Conservation (phyloP, 2,113 vertebrate species). For the Polyodon spathula region DNA sequence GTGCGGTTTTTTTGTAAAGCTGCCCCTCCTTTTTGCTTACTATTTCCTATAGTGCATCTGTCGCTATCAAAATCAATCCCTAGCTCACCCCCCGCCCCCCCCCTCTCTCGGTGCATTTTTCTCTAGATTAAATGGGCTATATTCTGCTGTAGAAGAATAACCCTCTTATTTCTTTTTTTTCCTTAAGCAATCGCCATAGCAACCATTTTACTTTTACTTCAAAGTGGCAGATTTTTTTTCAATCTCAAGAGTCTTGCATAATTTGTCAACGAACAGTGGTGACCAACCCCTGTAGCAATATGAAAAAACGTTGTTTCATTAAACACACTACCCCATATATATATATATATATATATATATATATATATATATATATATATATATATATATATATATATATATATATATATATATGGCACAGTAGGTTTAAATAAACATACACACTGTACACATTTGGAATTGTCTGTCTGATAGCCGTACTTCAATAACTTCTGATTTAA, state of each 20-base stretch:
- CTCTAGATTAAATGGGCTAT: conserved; percentile 23
- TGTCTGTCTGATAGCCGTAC: too few species aligned
- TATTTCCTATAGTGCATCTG: conserved; percentile 55
- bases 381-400: too few species aligned
- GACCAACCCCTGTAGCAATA: too few species aligned
- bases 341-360: too few species aligned
- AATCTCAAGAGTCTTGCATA: conserved; percentile 7
- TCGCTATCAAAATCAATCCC: conserved; percentile 47
- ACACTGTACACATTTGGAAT: too few species aligned
- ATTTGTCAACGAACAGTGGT: conserved; percentile 1
- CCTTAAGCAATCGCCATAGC: conserved; percentile 16
- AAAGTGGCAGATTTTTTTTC: conserved; percentile 2
- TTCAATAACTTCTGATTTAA: too few species aligned
- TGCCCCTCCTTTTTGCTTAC: conserved; percentile 32
- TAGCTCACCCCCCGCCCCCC: conserved; percentile 18
- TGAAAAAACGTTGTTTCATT: too few species aligned
- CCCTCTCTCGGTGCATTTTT: conserved; percentile 36
- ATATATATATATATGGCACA: too few species aligned
- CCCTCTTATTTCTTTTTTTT: conserved; percentile 16
- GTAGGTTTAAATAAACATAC: too few species aligned
- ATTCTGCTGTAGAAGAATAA: conserved; percentile 17
- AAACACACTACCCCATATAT: too few species aligned
- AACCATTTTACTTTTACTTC: conserved; percentile 2
- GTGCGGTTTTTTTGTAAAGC: conserved; percentile 35
- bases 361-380: too few species aligned